Evolutionary conservation across 2,888 invertebrate species (phyloP).

Genomic region (Teleogryllus oceanicus): DNA sequence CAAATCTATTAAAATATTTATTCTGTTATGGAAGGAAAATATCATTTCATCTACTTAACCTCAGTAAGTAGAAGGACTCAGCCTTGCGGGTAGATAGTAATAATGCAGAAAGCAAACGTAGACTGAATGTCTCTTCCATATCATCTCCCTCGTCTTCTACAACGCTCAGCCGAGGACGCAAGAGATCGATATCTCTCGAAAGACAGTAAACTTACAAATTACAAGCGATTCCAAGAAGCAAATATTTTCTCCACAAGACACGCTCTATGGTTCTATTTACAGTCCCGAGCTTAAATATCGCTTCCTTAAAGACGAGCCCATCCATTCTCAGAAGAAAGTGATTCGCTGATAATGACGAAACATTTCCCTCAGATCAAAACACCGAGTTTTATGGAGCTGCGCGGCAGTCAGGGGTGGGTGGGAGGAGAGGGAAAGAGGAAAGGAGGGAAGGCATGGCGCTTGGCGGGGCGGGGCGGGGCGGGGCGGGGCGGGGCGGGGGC

Average conservation of each 20-base stretch:
- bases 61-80: too few species aligned
- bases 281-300: not conserved
- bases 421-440: not conserved
- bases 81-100: too few species aligned
- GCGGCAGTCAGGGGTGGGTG: not conserved
- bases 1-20: too few species aligned
- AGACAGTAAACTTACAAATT: slow-evolving; percentile 3
- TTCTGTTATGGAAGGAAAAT: too few species aligned
- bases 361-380: slow-evolving; percentile 6
- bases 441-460: not conserved
- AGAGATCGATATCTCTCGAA: too few species aligned
- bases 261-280: not conserved
- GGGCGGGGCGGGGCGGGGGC: not conserved
- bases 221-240: not conserved
- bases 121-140: too few species aligned
- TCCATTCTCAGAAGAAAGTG: not conserved
- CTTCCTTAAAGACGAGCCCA: slow-evolving; percentile 9
- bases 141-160: too few species aligned
- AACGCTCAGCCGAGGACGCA: too few species aligned
- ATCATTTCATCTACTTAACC: too few species aligned
- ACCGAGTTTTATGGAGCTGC: not conserved
- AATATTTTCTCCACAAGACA: not conserved
- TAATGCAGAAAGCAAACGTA: too few species aligned
- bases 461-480: not conserved
- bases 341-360: slow-evolving; percentile 18